phyloP scores from a whole-genome alignment of 2,113 vertebrate species.

The Marmota monax region DNA sequence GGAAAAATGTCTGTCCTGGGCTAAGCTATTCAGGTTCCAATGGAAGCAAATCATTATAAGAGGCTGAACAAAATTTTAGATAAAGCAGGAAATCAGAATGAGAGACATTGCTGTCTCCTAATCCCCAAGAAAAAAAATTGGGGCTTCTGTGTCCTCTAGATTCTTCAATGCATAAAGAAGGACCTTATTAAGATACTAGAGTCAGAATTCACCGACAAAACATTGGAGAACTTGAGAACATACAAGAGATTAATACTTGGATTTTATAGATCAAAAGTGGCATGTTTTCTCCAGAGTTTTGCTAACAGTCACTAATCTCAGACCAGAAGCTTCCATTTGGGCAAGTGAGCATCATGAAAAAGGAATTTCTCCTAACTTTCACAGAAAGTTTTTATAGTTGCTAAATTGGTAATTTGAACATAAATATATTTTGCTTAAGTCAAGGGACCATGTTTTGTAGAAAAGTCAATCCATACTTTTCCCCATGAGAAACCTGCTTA shows the following conservation, averaged over 20 bases:
- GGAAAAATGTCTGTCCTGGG: neutral
- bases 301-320: neutral
- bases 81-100: neutral
- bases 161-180: neutral
- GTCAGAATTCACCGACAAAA: neutral
- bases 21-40: neutral
- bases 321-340: neutral
- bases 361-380: neutral
- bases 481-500: neutral
- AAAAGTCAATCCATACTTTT: neutral
- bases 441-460: neutral
- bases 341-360: neutral
- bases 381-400: slow-evolving; percentile 41
- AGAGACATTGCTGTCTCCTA: neutral
- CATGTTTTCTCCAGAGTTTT: neutral
- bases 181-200: neutral
- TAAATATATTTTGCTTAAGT: slow-evolving; percentile 22
- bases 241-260: neutral
- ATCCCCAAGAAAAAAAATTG: neutral
- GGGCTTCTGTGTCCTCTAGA: neutral
- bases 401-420: slow-evolving; percentile 4
- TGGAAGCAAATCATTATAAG: neutral
- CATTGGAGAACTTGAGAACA: neutral
- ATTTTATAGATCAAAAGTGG: neutral
- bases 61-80: neutral